phyloP scores from a whole-genome alignment of 2,888 invertebrate genomes.

The Cheilosia vernalis region DNA sequence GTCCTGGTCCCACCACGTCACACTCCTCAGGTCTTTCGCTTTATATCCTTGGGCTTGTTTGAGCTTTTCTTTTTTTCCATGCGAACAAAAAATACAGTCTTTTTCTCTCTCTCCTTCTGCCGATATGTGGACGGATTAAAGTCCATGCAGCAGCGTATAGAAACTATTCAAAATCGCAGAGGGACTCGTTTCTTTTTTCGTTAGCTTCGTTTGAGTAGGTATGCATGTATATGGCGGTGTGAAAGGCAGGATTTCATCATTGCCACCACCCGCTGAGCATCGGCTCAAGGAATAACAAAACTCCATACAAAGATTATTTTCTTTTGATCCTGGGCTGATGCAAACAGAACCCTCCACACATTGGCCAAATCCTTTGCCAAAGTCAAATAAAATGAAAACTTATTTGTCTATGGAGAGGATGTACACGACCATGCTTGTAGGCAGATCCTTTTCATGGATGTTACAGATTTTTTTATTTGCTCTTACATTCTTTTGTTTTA shows the following conservation, averaged over 20 bases:
- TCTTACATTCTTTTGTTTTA: constrained; percentile 77
- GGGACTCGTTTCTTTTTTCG: constrained; percentile 29
- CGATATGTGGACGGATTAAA: constrained; percentile 56
- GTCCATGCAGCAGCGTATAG: constrained; percentile 56
- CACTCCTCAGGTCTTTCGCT: constrained; percentile 6
- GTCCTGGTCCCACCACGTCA: constrained; percentile 26
- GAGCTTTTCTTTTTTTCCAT: constrained; percentile 9
- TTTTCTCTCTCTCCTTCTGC: constrained; percentile 11
- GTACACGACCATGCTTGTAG: constrained; percentile 56
- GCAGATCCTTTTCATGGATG: constrained; percentile 73
- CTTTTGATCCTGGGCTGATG: constrained; percentile 62
- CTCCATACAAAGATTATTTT: constrained; percentile 72
- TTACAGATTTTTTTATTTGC: constrained; percentile 76
- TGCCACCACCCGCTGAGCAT: constrained; percentile 68
- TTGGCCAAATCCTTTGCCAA: constrained; percentile 69
- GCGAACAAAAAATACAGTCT: neutral
- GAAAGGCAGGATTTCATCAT: constrained; percentile 58
- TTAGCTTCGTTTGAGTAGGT: constrained; percentile 19
- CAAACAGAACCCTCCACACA: constrained; percentile 67
- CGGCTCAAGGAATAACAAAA: constrained; percentile 39
- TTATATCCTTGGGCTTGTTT: constrained; percentile 34
- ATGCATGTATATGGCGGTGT: constrained; percentile 52
- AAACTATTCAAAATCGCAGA: constrained; percentile 63
- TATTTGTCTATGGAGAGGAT: constrained; percentile 64
- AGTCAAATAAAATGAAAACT: constrained; percentile 75